Conservation (phyloP, 2,113 vertebrate species). For the Hyaena hyaena region DNA sequence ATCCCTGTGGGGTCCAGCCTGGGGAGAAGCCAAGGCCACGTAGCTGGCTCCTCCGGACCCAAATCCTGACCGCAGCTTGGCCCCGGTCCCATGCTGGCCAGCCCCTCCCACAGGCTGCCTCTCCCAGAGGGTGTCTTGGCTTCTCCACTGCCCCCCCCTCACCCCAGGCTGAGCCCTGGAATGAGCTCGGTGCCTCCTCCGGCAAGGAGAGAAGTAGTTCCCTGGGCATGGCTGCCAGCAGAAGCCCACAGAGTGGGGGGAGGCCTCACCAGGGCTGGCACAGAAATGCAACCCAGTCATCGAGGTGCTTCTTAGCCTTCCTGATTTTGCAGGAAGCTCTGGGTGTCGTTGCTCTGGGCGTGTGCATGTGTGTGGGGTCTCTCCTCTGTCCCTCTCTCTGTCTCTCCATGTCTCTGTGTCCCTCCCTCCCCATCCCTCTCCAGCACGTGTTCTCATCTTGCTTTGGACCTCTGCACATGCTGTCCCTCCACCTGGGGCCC, state of each 20-base stretch:
- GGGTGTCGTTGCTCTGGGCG: accelerated
- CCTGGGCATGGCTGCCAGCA: background rate
- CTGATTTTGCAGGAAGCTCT: background rate
- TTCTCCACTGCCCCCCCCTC: background rate
- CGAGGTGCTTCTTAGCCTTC: background rate
- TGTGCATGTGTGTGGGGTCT: background rate
- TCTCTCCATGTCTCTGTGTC: background rate
- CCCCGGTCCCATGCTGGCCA: background rate
- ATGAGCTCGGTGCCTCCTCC: accelerated
- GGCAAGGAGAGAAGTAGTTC: background rate
- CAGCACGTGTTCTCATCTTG: background rate
- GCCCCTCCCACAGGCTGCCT: background rate
- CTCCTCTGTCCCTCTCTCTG: background rate
- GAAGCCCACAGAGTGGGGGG: background rate
- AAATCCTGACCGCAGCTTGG: background rate
- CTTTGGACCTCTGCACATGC: background rate
- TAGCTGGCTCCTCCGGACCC: background rate
- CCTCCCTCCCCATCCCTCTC: background rate
- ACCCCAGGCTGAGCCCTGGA: background rate
- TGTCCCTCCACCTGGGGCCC: background rate
- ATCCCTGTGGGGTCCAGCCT: accelerated
- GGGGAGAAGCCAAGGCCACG: background rate
- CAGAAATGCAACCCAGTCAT: accelerated
- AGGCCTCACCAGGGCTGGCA: background rate
- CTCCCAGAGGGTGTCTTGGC: background rate